Conservation (phyloP, 2,113 vertebrate genomes). For the Phylloscopus whistleri region DNA sequence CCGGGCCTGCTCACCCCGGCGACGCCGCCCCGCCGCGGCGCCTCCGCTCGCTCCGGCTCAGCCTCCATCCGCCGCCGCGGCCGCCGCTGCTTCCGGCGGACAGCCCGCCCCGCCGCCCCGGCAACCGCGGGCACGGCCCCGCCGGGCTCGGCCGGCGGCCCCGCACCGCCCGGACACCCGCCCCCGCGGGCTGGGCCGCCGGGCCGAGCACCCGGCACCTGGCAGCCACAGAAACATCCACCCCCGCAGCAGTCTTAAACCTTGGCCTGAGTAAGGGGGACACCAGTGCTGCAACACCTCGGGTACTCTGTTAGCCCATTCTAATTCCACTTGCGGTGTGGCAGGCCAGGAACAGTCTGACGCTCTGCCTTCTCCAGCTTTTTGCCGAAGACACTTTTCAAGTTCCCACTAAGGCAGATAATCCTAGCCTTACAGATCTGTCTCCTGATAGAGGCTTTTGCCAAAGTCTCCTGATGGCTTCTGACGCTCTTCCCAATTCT, state of each 20-base stretch:
- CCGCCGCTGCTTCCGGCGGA: constrained; percentile 67
- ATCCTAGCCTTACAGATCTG: neutral
- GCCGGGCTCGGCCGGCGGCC: neutral
- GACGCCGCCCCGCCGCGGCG: neutral
- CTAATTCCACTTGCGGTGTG: neutral
- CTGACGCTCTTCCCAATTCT: neutral
- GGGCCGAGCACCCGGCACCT: neutral
- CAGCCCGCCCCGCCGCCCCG: neutral
- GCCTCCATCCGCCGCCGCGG: neutral
- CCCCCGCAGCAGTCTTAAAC: neutral
- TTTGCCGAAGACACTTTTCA: neutral
- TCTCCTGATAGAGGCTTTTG: neutral
- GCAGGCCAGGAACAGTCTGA: neutral
- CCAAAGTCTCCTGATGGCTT: neutral
- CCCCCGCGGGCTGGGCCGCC: neutral
- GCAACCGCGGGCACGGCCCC: neutral
- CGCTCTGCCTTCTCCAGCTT: neutral
- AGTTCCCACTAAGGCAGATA: neutral
- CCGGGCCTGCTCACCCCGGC: neutral
- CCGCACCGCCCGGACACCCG: neutral
- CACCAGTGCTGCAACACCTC: neutral
- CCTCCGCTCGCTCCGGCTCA: neutral
- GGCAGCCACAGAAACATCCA: neutral
- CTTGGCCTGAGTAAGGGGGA: neutral
- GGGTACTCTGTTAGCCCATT: neutral